Evolutionary conservation across 2,113 vertebrate species (phyloP), one percentile per base, ranked within the genome.

Genomic region (Lamprologus callipterus): DNA sequence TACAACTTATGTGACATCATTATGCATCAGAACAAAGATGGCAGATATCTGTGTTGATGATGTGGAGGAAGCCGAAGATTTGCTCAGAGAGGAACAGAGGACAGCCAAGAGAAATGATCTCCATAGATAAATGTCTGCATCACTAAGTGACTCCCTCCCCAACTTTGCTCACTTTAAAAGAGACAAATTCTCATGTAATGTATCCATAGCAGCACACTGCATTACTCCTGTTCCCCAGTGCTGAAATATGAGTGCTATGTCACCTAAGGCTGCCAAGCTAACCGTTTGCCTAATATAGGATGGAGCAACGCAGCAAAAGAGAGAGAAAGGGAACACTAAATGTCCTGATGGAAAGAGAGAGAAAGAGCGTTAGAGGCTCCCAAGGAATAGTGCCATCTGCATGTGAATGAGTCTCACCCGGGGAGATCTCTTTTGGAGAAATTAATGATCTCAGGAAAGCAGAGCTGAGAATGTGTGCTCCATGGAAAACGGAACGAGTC

Each of bases 361-460:
- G 91, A 91, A 90, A 89, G 87, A 93, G 84, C 53, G 91, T 94
- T 90, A 89, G 93, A 88, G 87, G 80, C 92, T 96, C 88, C 90
- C 16, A 90, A 95, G 94, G 92, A 91, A 92, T 86, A 87, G 90
- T 95, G 89, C 94, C 95, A 96, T 94, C 93, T 95, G 95, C 95
- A 96, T 96, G 94, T 94, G 95, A 96, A 96, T 96, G 95, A 96
- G 91, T 94, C 91, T 95, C 94, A 96, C 95, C 94, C 92, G 63
- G 95, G 93, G 94, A 96, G 93, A 95, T 96, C 92, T 96, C 94
- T 96, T 96, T 96, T 93, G 93, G 93, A 95, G 88, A 95, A 96
- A 96, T 96, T 95, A 97, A 97, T 96, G 96, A 96, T 97, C 93
- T 96, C 87, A 88, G 88, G 91, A 96, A 95, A 92, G 92, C 89